A percentile compares a stretch with the other conserved stretches of the same genome.
Conservation (phyloP, 2,113 vertebrate genomes). For the Ibidorhyncha struthersii region DNA sequence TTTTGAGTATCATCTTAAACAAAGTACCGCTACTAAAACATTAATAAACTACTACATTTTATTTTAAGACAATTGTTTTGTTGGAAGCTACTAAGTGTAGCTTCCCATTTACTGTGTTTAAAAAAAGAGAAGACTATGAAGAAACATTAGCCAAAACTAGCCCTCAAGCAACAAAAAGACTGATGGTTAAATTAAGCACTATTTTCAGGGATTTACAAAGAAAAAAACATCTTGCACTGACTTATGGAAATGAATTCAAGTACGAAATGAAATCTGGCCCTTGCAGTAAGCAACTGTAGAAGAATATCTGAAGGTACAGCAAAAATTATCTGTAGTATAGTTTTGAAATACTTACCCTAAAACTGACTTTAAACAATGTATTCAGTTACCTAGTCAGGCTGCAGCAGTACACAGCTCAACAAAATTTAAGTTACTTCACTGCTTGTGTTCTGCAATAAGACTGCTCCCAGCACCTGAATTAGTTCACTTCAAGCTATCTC, state of each 20-base stretch:
- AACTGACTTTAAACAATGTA: background rate
- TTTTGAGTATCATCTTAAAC: background rate
- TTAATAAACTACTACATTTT: background rate
- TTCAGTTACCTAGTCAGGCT: background rate
- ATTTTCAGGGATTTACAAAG: background rate
- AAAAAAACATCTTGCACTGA: background rate
- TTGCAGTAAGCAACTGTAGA: background rate
- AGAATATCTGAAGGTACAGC: background rate
- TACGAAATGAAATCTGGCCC: background rate
- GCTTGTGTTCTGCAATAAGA: background rate
- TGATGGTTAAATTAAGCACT: background rate
- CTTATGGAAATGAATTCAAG: background rate
- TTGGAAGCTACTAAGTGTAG: background rate
- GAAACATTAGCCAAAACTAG: background rate
- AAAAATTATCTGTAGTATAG: background rate
- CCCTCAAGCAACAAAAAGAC: background rate
- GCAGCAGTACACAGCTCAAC: background rate
- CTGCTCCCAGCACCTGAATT: background rate
- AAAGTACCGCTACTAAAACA: background rate
- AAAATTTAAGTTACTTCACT: background rate
- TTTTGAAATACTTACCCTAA: background rate
- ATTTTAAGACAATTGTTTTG: background rate
- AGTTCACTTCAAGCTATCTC: background rate
- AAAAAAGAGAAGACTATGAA: background rate
- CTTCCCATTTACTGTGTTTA: background rate